phyloP scores from a whole-genome alignment of 2,888 invertebrate species.

The Shargacucullia verbasci region DNA sequence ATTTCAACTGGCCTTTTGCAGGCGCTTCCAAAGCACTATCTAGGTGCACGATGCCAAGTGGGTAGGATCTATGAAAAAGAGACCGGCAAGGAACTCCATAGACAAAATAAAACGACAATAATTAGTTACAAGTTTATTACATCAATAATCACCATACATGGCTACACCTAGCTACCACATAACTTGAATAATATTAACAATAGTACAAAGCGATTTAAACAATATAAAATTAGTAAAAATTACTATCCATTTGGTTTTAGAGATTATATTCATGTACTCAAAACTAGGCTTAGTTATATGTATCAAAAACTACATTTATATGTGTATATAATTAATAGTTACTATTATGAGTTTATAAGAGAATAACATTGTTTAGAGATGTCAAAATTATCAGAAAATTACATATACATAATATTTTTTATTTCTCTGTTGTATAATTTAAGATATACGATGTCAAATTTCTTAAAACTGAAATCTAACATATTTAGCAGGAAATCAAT shows the following conservation, averaged over 20 bases:
- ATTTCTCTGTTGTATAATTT: too few relatives aligned
- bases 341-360: slow-evolving; percentile 45
- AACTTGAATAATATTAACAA: slow-evolving; percentile 58
- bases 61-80: too few relatives aligned
- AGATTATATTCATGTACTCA: slow-evolving; percentile 51
- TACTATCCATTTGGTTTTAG: slow-evolving; percentile 55
- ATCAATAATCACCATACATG: slow-evolving; percentile 39
- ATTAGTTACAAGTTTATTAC: slow-evolving; percentile 60
- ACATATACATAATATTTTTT: too few relatives aligned
- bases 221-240: slow-evolving; percentile 52
- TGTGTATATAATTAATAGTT: slow-evolving; percentile 40
- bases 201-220: slow-evolving; percentile 51
- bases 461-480: slow-evolving; percentile 48
- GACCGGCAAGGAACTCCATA: too few relatives aligned
- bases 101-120: slow-evolving; percentile 37
- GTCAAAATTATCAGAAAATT: slow-evolving; percentile 3
- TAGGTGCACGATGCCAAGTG: too few relatives aligned
- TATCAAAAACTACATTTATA: slow-evolving; percentile 60
- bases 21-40: too few relatives aligned
- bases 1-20: too few relatives aligned
- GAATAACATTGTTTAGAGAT: slow-evolving; percentile 31
- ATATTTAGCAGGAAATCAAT: too few relatives aligned
- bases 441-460: slow-evolving; percentile 13
- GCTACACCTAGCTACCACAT: slow-evolving; percentile 51
- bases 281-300: slow-evolving; percentile 44